Base-by-base conservation (phyloP, 2,888 invertebrate species). In the Parthenolecanium corni region DNA sequence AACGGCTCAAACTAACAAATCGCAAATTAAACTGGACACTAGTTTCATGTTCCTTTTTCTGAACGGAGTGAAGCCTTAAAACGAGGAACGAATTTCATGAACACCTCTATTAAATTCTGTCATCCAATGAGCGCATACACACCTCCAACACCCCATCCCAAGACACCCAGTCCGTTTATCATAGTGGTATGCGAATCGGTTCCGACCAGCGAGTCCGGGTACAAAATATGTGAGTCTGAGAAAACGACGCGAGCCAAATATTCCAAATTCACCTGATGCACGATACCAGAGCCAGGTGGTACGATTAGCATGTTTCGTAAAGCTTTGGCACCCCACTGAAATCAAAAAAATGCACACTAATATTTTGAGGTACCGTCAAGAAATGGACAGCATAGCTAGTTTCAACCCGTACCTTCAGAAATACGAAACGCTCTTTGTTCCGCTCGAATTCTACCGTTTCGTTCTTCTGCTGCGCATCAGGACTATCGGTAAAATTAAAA, bases 151-250 rank as follows among this genome's bases (percentile, higher is more conserved):
- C 94, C 95, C 96, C 96, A 97, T 1, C 96, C 97, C 3, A 96
- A 81, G 1, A 97, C 89, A 0, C 97, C 96, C 3, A 96, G 80
- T 2, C 96, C 96, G 72, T 95, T 95, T 67, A 97, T 94, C 96
- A 98, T 97, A 14, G 97, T 97, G 1, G 97, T 98, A 72, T 98
- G 97, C 0, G 94, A 94, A 79, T 98, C 98, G 0, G 97, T 97
- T 9, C 97, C 97, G 44, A 98, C 96, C 66, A 93, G 84, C 11
- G 88, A 89, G 74, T 95, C 94, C 0, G 93, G 93, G 71, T 89
- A 85, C 1, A 94, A 75, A 49, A 80, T 76, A 16, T 80, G 74
- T 20, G 64, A 53, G 0, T 77, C 78, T 11, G 82, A 80, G 72
- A 96, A 96, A 38, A 96, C 94, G 14, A 96, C 93, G 64, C 89